Base-by-base conservation (phyloP, 2,797 vertebrate species). In the Pangasius macronema region DNA sequence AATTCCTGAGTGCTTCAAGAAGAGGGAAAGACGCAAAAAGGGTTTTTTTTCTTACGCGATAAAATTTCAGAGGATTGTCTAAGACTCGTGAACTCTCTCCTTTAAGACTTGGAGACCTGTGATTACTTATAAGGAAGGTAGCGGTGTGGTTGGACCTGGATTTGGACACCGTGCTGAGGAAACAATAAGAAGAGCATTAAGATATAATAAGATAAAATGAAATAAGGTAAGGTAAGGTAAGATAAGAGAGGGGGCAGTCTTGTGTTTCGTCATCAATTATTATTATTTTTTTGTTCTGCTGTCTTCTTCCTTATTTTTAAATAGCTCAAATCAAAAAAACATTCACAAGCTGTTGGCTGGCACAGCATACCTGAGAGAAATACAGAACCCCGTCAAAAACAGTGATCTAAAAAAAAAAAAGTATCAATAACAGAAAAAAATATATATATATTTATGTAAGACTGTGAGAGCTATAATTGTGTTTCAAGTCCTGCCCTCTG, bases 311-410 rank as follows among this genome's bases (percentile, higher is more conserved):
- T 82, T 82, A n/a, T 89, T 90, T 53, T 51, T 95, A 96, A 96
- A 94, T 94, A 96, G 96, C 96, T 96, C 96, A 96, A 96, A 97
- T 97, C 24, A 80, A 80, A 79, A 97, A 98, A 98, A 99, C 98
- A 99, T 99, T 99, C 99, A 99, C 97, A 97, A 97, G 98, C 97
- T 99, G 98, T 99, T 98, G 97, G 97, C 98, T 97, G 97, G 97
- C 97, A 98, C 98, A 97, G 97, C 97, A 97, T 99, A 99, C 99
- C 99, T 99, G 99, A 99, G 98, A 98, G 97, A 99, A 97, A 98
- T 97, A 97, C 96, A 96, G 96, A 96, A 93, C 97, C 97, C 97
- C 97, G 96, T 97, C 96, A 96, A 97, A 91, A 98, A 98, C 96
- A 97, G 97, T 97, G 97, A 97, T 96, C 96, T 96, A 97, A 95